Percentiles rank a stretch among this genome's conserved stretches.
phyloP scores from a whole-genome alignment of 2,113 vertebrate genomes.

The Semnornis frantzii region DNA sequence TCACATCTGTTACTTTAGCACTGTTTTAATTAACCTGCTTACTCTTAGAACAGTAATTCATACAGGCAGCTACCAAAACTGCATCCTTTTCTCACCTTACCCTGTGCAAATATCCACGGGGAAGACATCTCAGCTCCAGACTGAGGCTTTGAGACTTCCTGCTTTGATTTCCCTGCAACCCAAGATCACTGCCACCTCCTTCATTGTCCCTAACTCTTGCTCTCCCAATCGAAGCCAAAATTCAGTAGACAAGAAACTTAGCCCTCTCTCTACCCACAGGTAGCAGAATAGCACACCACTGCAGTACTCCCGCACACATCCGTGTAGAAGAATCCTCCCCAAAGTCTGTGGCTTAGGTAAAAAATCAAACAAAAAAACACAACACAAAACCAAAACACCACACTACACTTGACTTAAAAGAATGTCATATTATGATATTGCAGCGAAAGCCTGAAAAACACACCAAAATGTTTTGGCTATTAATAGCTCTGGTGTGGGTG shows the following conservation, averaged over 20 bases:
- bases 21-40: neutral
- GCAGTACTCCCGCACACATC: neutral
- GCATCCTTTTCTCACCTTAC: neutral
- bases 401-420: neutral
- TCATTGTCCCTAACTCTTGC: neutral
- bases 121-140: neutral
- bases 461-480: fast-evolving
- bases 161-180: neutral
- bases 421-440: neutral
- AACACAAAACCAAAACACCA: too few species aligned
- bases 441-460: neutral
- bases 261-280: neutral
- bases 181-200: neutral
- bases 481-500: neutral
- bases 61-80: neutral
- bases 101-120: fast-evolving
- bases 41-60: neutral
- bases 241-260: neutral
- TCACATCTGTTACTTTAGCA: neutral
- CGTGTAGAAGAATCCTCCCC: neutral
- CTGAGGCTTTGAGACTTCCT: neutral
- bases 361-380: neutral
- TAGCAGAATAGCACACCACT: neutral
- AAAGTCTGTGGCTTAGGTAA: neutral
- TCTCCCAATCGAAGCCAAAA: neutral